Base-by-base conservation (phyloP, 2,888 invertebrate species). In the Torymus tubicola region DNA sequence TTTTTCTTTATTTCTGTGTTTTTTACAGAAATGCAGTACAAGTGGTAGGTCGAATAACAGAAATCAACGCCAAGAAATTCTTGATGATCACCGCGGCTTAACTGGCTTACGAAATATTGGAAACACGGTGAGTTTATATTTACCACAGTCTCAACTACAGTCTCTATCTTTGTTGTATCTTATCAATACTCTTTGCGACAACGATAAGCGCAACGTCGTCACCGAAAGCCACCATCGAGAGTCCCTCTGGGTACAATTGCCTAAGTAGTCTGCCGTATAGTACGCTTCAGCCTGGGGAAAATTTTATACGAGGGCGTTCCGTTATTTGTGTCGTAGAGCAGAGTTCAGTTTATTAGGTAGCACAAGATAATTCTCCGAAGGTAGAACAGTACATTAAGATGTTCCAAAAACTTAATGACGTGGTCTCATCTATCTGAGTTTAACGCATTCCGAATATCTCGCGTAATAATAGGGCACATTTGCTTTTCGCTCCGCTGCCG, bases 91-190 rank as follows among this genome's bases (percentile, higher is more conserved):
- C 82, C 89, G 90, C 82, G 93, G 93, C 75, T 92, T 97, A 82
- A 96, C 96, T 91, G 98, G 98, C n/a, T 93, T 98, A 80, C 93
- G 96, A 86, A 98, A 98, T 92, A 96, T 98, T 89, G 98, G 98
- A 85, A 98, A 98, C 92, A 96, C 96, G 79, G 93, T 93, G 87
- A 92, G 81, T 73, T 8, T 13, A n/a, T n/a, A n/a, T n/a, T n/a
- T n/a, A n/a, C n/a, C n/a, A n/a, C n/a, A n/a, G n/a, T n/a, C n/a
- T n/a, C n/a, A n/a, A n/a, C n/a, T n/a, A n/a, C n/a, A n/a, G n/a
- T n/a, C n/a, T n/a, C n/a, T n/a, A n/a, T n/a, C n/a, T n/a, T n/a
- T n/a, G n/a, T n/a, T n/a, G n/a, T n/a, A n/a, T n/a, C n/a, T n/a
- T n/a, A n/a, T n/a, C n/a, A n/a, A n/a, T n/a, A n/a, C n/a, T n/a